Evolutionary conservation across 2,113 vertebrate species (phyloP), one percentile per base, ranked within the genome.

Genomic region (Paralichthys olivaceus): DNA sequence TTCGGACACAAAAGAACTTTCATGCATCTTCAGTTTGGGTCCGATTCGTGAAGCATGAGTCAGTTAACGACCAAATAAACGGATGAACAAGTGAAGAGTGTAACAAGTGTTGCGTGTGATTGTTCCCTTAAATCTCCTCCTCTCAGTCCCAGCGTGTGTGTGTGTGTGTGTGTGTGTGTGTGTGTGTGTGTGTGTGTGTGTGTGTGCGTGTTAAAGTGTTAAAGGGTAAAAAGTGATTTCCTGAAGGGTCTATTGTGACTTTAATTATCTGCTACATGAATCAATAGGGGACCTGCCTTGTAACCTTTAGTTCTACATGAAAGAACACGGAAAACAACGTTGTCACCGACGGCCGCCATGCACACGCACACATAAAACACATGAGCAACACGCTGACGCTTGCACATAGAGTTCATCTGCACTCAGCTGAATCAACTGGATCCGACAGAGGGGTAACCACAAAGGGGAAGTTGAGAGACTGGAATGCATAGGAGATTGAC

Each of bases 231-330:
- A 57, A 26, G 54, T 73, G 45, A 71, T 84, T 67, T 72, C 45
- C 51, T 69, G 59, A 77, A 49, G 51, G 60, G 43, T 77, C 49
- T 75, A 58, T 69, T 70, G 71, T 75, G 69, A 83, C 61, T 86
- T 84, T 78, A 75, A 88, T 85, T 84, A 79, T 81, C 69, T 77
- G 60, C 69, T 82, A 72, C 71, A 79, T 73, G 75, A 81, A 81
- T 81, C 80, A 49, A 87, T 82, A 71, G 32, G 28, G 32, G 34
- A 70, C 56, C 69, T 77, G 70, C 67, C 55, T 59, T 59, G 68
- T 70, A 78, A 73, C 68, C 63, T 89, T 80, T 72, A 60, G 71
- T 74, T 86, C 60, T 49, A 68, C 81, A 67, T 80, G 75, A 85
- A 26, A 23, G 66, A 83, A 59, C 75, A 77, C 53, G 66, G 65